Conservation (phyloP, 2,888 invertebrate species). For the Nomada lathburiana region DNA sequence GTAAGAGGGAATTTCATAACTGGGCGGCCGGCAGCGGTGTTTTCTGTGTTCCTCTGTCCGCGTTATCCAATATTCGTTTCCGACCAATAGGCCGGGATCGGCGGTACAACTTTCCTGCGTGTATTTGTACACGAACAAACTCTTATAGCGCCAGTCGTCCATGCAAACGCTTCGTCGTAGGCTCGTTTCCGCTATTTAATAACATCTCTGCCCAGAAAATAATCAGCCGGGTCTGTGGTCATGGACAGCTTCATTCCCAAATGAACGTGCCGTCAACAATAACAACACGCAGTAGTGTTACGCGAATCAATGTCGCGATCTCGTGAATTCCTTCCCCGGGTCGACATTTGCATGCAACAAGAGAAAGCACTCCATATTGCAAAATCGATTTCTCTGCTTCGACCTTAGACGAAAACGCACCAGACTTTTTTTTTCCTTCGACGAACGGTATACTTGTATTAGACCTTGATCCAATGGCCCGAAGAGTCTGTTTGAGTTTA, state of each 20-base stretch:
- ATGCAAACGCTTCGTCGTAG: neutral
- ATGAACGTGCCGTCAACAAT: neutral
- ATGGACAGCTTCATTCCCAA: conserved; percentile 1
- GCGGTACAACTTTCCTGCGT: neutral
- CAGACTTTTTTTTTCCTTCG: neutral
- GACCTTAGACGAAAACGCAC: conserved; percentile 26
- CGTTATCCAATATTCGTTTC: conserved; percentile 43
- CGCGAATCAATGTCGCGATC: conserved; percentile 28
- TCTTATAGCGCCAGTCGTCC: neutral
- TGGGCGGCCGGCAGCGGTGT: conserved; percentile 17
- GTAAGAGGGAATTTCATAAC: conserved; percentile 61
- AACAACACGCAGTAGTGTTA: conserved; percentile 2
- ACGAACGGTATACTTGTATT: neutral
- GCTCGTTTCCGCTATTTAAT: no score
- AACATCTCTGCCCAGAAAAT: neutral
- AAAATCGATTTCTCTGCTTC: conserved; percentile 53
- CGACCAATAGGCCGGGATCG: neutral
- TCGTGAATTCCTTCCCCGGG: conserved; percentile 29
- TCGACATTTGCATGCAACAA: conserved; percentile 40
- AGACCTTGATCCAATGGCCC: conserved; percentile 17
- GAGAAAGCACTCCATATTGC: conserved; percentile 46
- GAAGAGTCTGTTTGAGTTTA: neutral
- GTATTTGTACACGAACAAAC: neutral
- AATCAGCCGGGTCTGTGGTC: neutral
- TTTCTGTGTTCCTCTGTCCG: conserved; percentile 51